Evolutionary conservation across 2,113 vertebrate genomes (phyloP).

Genomic region (Desmodus rotundus): DNA sequence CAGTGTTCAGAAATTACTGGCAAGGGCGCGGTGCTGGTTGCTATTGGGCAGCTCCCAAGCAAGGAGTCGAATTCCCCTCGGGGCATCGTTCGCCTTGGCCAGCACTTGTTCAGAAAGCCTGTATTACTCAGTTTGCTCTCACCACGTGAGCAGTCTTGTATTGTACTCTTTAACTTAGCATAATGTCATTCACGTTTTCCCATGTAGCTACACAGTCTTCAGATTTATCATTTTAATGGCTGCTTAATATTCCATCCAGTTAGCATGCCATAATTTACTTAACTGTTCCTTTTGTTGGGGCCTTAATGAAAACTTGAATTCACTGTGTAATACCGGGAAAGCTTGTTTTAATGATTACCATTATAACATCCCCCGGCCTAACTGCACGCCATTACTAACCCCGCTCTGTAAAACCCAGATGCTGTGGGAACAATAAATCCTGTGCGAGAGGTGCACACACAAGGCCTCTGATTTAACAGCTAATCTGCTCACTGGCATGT

Average conservation of each 20-base stretch:
- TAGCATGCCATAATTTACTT: constrained; percentile 65
- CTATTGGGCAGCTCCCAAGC: background rate
- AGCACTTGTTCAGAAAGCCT: constrained; percentile 37
- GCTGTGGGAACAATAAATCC: constrained; percentile 45
- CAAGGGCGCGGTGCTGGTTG: background rate
- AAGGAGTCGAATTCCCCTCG: background rate
- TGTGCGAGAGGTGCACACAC: background rate
- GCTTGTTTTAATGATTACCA: constrained; percentile 44
- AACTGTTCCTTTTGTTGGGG: constrained; percentile 60
- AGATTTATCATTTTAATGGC: constrained; percentile 66
- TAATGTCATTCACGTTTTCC: constrained; percentile 49
- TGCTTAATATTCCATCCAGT: constrained; percentile 70
- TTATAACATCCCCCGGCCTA: background rate
- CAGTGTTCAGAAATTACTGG: background rate
- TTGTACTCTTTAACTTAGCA: constrained; percentile 54
- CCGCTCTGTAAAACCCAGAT: background rate
- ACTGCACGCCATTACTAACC: constrained; percentile 16
- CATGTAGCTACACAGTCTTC: constrained; percentile 53
- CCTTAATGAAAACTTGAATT: constrained; percentile 64
- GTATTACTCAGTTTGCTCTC: background rate
- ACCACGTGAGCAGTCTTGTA: background rate
- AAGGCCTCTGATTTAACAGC: constrained; percentile 35
- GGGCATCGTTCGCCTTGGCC: background rate
- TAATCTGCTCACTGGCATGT: constrained; percentile 9
- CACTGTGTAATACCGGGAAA: constrained; percentile 24